These are phyloP conservation scores for Monopis laevigella DNA, from an alignment of 2,888 invertebrate genomes.

Conservation along the genomic window DNA sequence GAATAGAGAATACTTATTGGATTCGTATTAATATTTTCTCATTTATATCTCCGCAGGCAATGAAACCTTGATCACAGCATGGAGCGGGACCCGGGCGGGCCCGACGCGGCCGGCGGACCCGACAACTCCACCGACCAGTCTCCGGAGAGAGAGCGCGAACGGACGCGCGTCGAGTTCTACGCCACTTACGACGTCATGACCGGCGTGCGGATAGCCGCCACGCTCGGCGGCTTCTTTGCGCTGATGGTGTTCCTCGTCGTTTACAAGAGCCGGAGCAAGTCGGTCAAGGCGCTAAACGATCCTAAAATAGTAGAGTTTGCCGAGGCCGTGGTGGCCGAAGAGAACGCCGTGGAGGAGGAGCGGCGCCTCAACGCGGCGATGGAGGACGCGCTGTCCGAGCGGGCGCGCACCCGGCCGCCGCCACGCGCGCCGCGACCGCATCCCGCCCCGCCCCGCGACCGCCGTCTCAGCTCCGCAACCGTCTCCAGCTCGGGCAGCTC, in stretches of 20 bases:
- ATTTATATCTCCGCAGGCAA: constrained; percentile 38
- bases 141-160: constrained; percentile 68
- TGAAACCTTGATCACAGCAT: constrained; percentile 58
- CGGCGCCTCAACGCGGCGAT: constrained; percentile 78
- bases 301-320: constrained; percentile 83
- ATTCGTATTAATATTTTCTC: constrained; percentile 1
- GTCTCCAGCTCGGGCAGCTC: constrained; percentile 88
- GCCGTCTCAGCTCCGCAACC: constrained; percentile 83
- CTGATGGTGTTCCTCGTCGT: constrained; percentile 91
- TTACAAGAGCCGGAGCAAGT: constrained; percentile 87
- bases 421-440: constrained; percentile 66
- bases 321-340: constrained; percentile 77
- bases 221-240: constrained; percentile 90
- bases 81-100: constrained; percentile 45
- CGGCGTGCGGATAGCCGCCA: constrained; percentile 90
- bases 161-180: constrained; percentile 83
- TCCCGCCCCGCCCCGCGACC: constrained; percentile 54
- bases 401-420: constrained; percentile 60
- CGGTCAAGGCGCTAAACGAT: constrained; percentile 78
- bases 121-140: constrained; percentile 47
- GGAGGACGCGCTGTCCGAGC: constrained; percentile 69
- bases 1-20: neutral
- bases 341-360: constrained; percentile 75
- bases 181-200: constrained; percentile 94
- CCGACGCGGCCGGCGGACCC: constrained; percentile 38